Evolutionary conservation across 1,140 invertebrate species (phyloP).

Genomic region (Drosophila kohkoa): DNA sequence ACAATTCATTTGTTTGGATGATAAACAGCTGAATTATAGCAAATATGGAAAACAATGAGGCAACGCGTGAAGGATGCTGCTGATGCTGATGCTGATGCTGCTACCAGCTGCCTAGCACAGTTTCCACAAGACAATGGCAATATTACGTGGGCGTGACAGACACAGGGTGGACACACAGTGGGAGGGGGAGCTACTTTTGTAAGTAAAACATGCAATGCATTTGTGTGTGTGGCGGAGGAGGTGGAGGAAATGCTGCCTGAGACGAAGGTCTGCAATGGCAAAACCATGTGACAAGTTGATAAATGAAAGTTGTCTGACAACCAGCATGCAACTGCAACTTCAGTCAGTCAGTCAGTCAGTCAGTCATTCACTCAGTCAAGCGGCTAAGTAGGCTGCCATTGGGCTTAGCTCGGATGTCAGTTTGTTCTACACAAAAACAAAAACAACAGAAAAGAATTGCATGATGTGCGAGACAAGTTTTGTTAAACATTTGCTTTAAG

Average conservation of each 20-base stretch:
- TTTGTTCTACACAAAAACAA: neutral
- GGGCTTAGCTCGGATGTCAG: conserved; percentile 41
- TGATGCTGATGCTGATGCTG: conserved; percentile 20
- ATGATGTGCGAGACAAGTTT: conserved; percentile 29
- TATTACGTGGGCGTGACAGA: conserved; percentile 31
- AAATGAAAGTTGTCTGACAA: conserved; percentile 60
- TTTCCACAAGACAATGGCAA: conserved; percentile 48
- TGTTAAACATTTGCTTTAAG: conserved; percentile 30
- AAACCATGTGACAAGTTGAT: conserved; percentile 69
- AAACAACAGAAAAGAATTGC: conserved; percentile 23
- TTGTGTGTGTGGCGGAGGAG: conserved; percentile 15
- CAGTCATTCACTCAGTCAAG: conserved; percentile 25
- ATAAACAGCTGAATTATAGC: conserved; percentile 73
- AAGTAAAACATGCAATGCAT: conserved; percentile 51
- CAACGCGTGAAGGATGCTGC: conserved; percentile 34
- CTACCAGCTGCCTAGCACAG: conserved; percentile 43
- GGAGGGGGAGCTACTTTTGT: conserved; percentile 7
- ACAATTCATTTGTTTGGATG: conserved; percentile 71
- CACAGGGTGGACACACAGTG: neutral
- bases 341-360: conserved; percentile 31
- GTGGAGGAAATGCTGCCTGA: neutral
- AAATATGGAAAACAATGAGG: conserved; percentile 67
- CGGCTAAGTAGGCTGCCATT: conserved; percentile 45
- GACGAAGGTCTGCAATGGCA: conserved; percentile 19
- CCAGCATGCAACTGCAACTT: conserved; percentile 19